Conservation (phyloP, 1,140 invertebrate species). For the Stegodyphus mimosarum region DNA sequence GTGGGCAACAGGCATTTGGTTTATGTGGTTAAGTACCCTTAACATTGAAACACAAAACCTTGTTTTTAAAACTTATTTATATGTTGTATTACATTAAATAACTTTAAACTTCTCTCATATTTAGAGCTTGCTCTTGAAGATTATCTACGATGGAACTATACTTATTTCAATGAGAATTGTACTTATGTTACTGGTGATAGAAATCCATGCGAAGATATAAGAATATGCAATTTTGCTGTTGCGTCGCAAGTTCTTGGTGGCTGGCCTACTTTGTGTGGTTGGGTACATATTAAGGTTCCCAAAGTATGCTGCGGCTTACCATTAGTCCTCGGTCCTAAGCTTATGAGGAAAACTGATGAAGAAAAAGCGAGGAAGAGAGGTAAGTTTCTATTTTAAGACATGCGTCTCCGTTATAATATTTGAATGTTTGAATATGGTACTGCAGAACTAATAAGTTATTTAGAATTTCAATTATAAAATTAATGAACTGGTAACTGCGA, state of each 20-base stretch:
- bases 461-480: too few relatives aligned
- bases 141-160: constrained; percentile 40
- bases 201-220: constrained; percentile 12
- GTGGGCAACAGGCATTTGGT: too few relatives aligned
- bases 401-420: too few relatives aligned
- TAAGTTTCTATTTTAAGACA: neutral
- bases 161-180: constrained; percentile 20
- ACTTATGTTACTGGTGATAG: neutral
- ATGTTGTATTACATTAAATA: too few relatives aligned
- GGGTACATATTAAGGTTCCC: constrained; percentile 16
- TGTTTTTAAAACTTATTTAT: too few relatives aligned
- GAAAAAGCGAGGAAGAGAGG: constrained; percentile 43
- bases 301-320: constrained; percentile 46
- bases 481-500: too few relatives aligned
- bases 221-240: constrained; percentile 27
- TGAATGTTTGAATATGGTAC: too few relatives aligned
- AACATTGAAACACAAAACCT: too few relatives aligned
- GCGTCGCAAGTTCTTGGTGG: constrained; percentile 21
- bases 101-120: too few relatives aligned
- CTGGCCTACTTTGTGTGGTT: constrained; percentile 46
- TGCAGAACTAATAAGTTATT: too few relatives aligned
- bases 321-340: constrained; percentile 5
- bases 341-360: constrained; percentile 36
- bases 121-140: neutral
- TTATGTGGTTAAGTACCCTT: too few relatives aligned